A percentile compares a stretch with the other conserved stretches of the same genome.
Conservation (phyloP, 1,140 invertebrate genomes). For the Brachionus koreanus region DNA sequence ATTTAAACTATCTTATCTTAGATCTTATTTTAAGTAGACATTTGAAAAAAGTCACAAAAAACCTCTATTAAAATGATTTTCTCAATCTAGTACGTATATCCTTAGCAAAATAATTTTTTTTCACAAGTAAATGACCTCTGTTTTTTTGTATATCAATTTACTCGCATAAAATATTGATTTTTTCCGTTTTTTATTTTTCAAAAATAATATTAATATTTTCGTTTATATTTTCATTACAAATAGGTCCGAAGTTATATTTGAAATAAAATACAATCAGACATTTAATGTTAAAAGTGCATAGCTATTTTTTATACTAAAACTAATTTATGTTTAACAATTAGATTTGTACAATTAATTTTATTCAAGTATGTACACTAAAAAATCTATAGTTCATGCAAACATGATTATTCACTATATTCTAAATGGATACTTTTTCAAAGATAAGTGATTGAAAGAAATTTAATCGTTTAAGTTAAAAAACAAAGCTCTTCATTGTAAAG, state of each 20-base stretch:
- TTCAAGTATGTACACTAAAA: constrained; percentile 2
- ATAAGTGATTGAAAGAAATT: not conserved
- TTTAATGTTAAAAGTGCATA: not conserved
- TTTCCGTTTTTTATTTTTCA: not conserved
- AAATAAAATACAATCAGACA: not conserved
- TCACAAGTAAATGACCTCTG: not conserved
- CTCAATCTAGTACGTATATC: not conserved
- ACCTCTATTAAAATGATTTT: not conserved
- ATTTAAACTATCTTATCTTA: not conserved
- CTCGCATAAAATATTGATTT: constrained; percentile 7
- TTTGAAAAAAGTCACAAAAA: not conserved
- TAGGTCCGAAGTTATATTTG: not conserved
- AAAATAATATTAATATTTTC: not conserved
- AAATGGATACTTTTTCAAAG: not conserved
- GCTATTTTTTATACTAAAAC: not conserved
- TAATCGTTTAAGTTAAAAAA: not conserved
- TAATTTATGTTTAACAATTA: not conserved
- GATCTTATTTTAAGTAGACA: not conserved
- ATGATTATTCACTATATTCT: not conserved
- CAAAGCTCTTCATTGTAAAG: not conserved
- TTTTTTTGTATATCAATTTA: not conserved
- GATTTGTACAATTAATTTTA: not conserved
- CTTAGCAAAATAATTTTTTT: not conserved
- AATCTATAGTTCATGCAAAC: not conserved
- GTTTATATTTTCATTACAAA: not conserved